These are phyloP conservation scores for Anticlea derivata DNA, from an alignment of 2,888 invertebrate species.

Conservation along the genomic window DNA sequence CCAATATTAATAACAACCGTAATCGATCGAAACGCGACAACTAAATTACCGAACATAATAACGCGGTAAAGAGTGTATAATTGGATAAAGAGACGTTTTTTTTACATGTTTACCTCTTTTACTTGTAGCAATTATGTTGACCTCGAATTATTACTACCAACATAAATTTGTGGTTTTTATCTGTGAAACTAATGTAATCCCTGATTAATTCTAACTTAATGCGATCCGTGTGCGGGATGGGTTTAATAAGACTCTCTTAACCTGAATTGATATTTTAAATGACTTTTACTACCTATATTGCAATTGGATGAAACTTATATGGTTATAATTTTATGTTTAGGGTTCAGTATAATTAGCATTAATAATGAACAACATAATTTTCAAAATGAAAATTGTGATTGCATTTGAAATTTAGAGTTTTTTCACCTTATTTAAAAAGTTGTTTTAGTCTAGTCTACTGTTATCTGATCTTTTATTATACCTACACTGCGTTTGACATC, in stretches of 20 bases:
- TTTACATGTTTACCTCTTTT: conserved; percentile 3
- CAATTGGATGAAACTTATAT: conserved; percentile 19
- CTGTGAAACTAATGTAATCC: conserved; percentile 27
- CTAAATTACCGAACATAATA: conserved; percentile 54
- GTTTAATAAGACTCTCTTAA: conserved; percentile 18
- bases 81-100: conserved; percentile 47
- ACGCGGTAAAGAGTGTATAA: conserved; percentile 45
- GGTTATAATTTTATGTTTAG: conserved; percentile 7
- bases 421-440: too few species aligned
- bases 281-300: conserved; percentile 5
- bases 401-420: too few species aligned
- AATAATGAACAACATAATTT: not conserved
- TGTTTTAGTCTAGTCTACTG: too few species aligned
- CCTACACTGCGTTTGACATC: too few species aligned
- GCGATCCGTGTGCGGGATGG: conserved; percentile 17
- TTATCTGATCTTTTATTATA: too few species aligned
- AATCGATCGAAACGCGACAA: conserved; percentile 49
- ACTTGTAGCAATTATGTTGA: conserved; percentile 9
- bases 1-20: conserved; percentile 31
- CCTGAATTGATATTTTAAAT: conserved; percentile 19
- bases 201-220: conserved; percentile 26
- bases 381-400: too few species aligned
- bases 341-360: too few species aligned
- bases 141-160: conserved; percentile 20
- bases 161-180: conserved; percentile 26